These are phyloP conservation scores for Trisateles emortualis DNA, from an alignment of 2,888 invertebrate genomes.

Conservation along the genomic window DNA sequence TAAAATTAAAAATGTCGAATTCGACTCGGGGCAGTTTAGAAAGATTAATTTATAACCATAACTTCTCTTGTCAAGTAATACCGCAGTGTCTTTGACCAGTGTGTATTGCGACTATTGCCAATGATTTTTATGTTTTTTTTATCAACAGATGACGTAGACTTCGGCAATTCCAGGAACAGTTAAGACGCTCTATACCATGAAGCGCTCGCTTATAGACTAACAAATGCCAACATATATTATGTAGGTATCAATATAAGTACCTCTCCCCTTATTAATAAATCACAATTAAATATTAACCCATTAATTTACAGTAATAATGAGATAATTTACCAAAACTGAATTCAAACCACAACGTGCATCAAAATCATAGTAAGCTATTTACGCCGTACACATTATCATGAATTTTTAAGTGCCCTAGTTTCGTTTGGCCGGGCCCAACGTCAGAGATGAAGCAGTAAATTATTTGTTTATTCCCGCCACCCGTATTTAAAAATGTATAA, in stretches of 20 bases:
- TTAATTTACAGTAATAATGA: constrained; percentile 7
- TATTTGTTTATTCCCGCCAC: constrained; percentile 51
- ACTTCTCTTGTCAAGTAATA: too few species aligned
- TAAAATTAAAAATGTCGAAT: neutral
- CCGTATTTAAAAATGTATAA: constrained; percentile 60
- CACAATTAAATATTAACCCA: constrained; percentile 1
- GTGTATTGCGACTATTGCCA: too few species aligned
- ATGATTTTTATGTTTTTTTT: too few species aligned
- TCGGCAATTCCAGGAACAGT: too few species aligned
- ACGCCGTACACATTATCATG: constrained; percentile 39
- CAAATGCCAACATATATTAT: too few species aligned
- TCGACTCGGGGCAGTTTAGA: too few species aligned
- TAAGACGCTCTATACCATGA: too few species aligned
- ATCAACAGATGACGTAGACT: too few species aligned
- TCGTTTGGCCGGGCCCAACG: constrained; percentile 25
- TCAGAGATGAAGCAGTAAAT: constrained; percentile 51
- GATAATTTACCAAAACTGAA: constrained; percentile 21
- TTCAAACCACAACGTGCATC: constrained; percentile 19
- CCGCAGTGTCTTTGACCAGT: too few species aligned
- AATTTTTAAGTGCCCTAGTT: constrained; percentile 50
- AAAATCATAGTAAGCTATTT: constrained; percentile 45
- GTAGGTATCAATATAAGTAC: neutral
- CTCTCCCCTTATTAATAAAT: neutral
- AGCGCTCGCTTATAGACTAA: too few species aligned
- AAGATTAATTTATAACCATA: too few species aligned